These are phyloP conservation scores for Drosophila funebris DNA, from an alignment of 1,140 invertebrate genomes.

Conservation along the genomic window DNA sequence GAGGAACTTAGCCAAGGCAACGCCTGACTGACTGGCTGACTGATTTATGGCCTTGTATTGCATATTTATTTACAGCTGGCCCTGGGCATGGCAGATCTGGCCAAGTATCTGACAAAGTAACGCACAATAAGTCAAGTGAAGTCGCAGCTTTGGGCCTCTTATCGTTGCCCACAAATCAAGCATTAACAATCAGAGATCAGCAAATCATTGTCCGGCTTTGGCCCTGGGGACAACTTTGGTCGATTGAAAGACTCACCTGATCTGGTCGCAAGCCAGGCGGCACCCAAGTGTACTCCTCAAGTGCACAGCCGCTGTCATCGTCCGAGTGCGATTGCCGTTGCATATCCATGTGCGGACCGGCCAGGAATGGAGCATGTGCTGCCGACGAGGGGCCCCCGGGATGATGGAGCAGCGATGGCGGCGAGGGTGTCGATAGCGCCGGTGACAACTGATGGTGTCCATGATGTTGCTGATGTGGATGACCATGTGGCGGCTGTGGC, in stretches of 20 bases:
- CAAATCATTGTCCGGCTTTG: neutral
- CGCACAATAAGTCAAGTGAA: constrained; percentile 71
- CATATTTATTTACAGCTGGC: constrained; percentile 65
- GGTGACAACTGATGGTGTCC: constrained; percentile 72
- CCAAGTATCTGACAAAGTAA: constrained; percentile 57
- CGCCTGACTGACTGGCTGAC: constrained; percentile 14
- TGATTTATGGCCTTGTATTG: constrained; percentile 69
- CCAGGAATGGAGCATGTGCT: constrained; percentile 83
- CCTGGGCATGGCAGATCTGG: constrained; percentile 8
- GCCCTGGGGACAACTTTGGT: constrained; percentile 11
- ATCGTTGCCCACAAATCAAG: constrained; percentile 66
- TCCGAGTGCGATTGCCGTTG: constrained; percentile 96
- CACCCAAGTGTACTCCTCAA: constrained; percentile 99
- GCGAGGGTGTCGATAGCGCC: constrained; percentile 77
- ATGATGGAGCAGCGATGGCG: constrained; percentile 83
- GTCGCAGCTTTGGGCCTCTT: constrained; percentile 42
- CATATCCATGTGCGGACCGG: constrained; percentile 87
- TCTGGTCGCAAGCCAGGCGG: constrained; percentile 97
- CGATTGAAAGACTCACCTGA: constrained; percentile 88
- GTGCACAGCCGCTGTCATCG: constrained; percentile 97
- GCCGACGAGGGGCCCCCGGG: constrained; percentile 66
- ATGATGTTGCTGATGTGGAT: constrained; percentile 30
- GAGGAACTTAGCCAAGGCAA: constrained; percentile 10
- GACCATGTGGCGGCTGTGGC: constrained; percentile 50
- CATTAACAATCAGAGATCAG: constrained; percentile 19